Conservation (phyloP, 35 echinoderm and acorn worm species). For the Apostichopus californicus region DNA sequence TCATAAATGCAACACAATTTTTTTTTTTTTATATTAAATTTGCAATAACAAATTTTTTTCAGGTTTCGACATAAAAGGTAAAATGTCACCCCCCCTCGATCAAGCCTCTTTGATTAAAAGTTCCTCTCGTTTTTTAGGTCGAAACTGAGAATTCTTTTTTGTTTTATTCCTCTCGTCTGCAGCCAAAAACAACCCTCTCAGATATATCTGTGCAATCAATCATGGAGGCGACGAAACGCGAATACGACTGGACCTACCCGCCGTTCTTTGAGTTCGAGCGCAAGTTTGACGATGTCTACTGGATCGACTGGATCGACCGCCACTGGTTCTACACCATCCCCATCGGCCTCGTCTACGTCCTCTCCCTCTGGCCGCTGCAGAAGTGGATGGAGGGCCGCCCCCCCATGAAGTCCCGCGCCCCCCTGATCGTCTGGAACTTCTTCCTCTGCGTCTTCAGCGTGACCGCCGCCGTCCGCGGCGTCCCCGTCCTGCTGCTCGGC, state of each 20-base stretch:
- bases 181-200: background rate
- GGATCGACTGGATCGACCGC: slow-evolving; percentile 57
- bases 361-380: slow-evolving; percentile 52
- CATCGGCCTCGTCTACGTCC: slow-evolving; percentile 64
- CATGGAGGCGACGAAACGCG: background rate
- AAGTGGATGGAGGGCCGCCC: slow-evolving; percentile 70
- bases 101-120: no score
- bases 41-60: no score
- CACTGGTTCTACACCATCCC: slow-evolving; percentile 64
- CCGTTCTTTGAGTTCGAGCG: slow-evolving; percentile 61
- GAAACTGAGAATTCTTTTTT: no score
- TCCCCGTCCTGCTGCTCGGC: slow-evolving; percentile 52
- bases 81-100: no score
- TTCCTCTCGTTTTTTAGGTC: no score
- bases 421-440: slow-evolving; percentile 84
- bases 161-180: no score
- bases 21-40: no score
- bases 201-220: background rate
- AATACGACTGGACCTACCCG: slow-evolving; percentile 50
- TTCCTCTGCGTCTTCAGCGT: slow-evolving; percentile 81
- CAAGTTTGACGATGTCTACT: slow-evolving; percentile 60
- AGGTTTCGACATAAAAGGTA: no score
- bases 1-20: no score
- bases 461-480: slow-evolving; percentile 46
- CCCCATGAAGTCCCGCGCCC: slow-evolving; percentile 56